These are phyloP conservation scores for Xyliphius kryptos DNA, from an alignment of 2,113 vertebrate species.

Conservation along the genomic window DNA sequence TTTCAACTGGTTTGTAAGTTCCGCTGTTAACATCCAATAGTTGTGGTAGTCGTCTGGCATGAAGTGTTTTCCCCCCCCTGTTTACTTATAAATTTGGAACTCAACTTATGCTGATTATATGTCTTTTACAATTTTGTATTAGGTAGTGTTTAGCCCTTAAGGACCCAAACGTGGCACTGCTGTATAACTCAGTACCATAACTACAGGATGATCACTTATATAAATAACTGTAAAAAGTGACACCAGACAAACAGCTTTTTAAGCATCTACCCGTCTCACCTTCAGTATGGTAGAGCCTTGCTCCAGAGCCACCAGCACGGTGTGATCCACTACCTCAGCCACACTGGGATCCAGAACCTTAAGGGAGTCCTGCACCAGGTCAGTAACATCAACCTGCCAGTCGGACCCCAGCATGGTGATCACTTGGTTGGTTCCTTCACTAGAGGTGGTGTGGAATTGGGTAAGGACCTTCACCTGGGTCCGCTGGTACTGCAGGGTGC, in stretches of 20 bases:
- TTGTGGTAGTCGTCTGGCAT: too few relatives aligned
- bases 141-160: too few relatives aligned
- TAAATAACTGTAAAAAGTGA: not conserved
- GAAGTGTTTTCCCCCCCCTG: too few relatives aligned
- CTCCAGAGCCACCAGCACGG: slow-evolving; percentile 81
- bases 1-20: too few relatives aligned
- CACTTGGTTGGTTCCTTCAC: slow-evolving; percentile 85
- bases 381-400: slow-evolving; percentile 96
- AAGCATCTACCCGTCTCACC: too few relatives aligned
- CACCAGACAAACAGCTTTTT: not conserved
- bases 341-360: slow-evolving; percentile 80
- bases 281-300: slow-evolving; percentile 84
- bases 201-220: not conserved
- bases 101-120: too few relatives aligned
- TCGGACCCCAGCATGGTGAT: slow-evolving; percentile 97
- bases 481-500: slow-evolving; percentile 92
- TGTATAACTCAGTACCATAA: too few relatives aligned
- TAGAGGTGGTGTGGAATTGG: slow-evolving; percentile 93
- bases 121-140: too few relatives aligned
- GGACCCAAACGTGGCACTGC: too few relatives aligned
- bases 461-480: slow-evolving; percentile 88
- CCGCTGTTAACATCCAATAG: too few relatives aligned
- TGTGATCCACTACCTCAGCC: slow-evolving; percentile 86
- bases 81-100: too few relatives aligned
- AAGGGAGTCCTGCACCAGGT: slow-evolving; percentile 92